A percentile compares a stretch with the other conserved stretches of the same genome.
phyloP scores from a whole-genome alignment of 2,888 invertebrate species.

The Azorinus chamasolen region DNA sequence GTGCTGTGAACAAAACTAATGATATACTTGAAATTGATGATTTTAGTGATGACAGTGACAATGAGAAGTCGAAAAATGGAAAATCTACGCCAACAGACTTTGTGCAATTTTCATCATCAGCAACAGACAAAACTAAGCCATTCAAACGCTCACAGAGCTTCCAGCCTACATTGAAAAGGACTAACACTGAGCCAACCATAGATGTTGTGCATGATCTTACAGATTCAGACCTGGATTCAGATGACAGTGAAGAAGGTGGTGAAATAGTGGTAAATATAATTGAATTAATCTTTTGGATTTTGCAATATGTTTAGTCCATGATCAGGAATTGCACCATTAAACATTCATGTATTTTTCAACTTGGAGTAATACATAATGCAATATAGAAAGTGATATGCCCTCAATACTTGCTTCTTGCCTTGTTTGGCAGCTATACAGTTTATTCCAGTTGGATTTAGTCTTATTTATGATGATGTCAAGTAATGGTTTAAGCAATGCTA shows the following conservation, averaged over 20 bases:
- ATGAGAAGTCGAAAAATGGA: conserved; percentile 16
- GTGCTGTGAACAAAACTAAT: conserved; percentile 49
- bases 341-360: too few species aligned
- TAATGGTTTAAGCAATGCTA: too few species aligned
- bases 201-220: conserved; percentile 43
- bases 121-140: conserved; percentile 45
- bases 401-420: too few species aligned
- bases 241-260: conserved; percentile 44
- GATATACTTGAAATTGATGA: conserved; percentile 71
- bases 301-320: neutral
- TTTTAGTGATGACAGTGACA: conserved; percentile 55
- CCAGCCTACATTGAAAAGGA: conserved; percentile 40
- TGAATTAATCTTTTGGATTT: too few species aligned
- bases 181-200: conserved; percentile 53
- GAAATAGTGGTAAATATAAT: conserved; percentile 14
- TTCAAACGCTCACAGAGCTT: conserved; percentile 49
- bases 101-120: neutral
- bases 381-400: too few species aligned
- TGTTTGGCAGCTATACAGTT: too few species aligned
- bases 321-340: too few species aligned
- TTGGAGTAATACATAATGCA: too few species aligned
- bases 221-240: conserved; percentile 50
- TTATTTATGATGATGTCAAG: too few species aligned
- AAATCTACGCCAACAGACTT: conserved; percentile 26
- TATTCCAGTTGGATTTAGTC: too few species aligned